These are phyloP conservation scores for Bedellia somnulentella DNA, from an alignment of 2,888 invertebrate genomes.

Conservation along the genomic window DNA sequence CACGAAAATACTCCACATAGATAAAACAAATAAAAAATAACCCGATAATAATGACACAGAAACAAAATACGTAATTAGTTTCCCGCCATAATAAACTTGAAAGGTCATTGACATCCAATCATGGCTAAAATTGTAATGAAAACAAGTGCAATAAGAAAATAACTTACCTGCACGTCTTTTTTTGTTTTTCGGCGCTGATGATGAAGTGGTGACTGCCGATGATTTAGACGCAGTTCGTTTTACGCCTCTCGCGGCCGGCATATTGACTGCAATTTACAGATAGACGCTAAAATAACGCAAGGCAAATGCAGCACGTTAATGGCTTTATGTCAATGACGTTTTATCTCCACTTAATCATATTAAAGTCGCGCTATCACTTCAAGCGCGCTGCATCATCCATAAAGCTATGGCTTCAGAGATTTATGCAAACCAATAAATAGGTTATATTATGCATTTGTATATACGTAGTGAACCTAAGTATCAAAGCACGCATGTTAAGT, in stretches of 20 bases:
- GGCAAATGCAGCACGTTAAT: too few species aligned
- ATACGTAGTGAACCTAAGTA: too few species aligned
- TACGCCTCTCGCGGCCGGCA: conserved; percentile 56
- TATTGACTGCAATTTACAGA: conserved; percentile 52
- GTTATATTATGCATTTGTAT: conserved; percentile 58
- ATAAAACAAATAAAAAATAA: too few species aligned
- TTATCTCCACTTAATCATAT: conserved; percentile 40
- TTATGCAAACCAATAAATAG: conserved; percentile 49
- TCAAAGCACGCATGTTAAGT: too few species aligned
- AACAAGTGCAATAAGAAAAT: conserved; percentile 33
- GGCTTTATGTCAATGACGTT: conserved; percentile 20
- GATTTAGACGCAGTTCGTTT: conserved; percentile 53
- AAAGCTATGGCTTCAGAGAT: conserved; percentile 45
- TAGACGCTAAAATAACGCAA: conserved; percentile 43
- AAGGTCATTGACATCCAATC: conserved; percentile 54
- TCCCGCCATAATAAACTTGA: conserved; percentile 55
- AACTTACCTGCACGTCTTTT: conserved; percentile 46
- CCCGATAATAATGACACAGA: too few species aligned
- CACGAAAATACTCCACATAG: too few species aligned
- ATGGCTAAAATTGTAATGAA: too few species aligned
- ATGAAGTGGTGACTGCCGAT: conserved; percentile 17
- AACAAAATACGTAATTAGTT: conserved; percentile 27
- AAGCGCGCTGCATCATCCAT: conserved; percentile 37
- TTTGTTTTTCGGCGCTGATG: conserved; percentile 45
- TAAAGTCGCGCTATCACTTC: conserved; percentile 30